Evolutionary conservation across 2,797 vertebrate genomes (phyloP).

Genomic region (Melanotaenia pygmaea): DNA sequence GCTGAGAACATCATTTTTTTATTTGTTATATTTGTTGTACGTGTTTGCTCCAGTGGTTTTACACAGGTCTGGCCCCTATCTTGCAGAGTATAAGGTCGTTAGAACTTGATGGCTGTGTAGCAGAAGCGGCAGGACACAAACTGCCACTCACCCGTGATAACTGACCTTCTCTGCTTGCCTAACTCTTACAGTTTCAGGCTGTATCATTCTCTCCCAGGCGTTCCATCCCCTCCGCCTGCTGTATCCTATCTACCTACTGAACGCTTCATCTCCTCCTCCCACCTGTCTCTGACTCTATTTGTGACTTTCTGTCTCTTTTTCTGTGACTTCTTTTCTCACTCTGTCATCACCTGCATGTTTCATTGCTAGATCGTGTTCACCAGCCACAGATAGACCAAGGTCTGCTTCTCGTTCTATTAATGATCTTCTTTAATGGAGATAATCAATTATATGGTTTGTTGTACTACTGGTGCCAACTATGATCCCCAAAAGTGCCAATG

Average conservation of each 20-base stretch:
- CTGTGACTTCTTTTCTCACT: slow-evolving; percentile 24
- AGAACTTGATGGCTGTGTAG: slow-evolving; percentile 58
- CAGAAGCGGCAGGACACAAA: slow-evolving; percentile 48
- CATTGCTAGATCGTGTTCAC: slow-evolving; percentile 52
- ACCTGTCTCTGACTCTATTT: slow-evolving; percentile 24
- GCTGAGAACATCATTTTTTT: neutral
- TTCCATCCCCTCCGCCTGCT: slow-evolving; percentile 8
- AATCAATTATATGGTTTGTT: slow-evolving; percentile 17
- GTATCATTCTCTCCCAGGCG: slow-evolving; percentile 36
- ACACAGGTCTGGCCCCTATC: slow-evolving; percentile 42
- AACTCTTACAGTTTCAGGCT: slow-evolving; percentile 25
- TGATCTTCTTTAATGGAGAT: slow-evolving; percentile 56
- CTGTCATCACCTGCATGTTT: slow-evolving; percentile 47
- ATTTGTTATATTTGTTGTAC: slow-evolving; percentile 5
- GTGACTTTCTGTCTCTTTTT: slow-evolving; percentile 24
- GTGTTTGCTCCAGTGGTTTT: slow-evolving; percentile 45
- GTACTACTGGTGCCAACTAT: slow-evolving; percentile 36
- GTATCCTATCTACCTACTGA: slow-evolving; percentile 31
- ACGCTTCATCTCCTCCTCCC: slow-evolving; percentile 38
- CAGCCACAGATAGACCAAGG: slow-evolving; percentile 33
- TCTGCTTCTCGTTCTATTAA: slow-evolving; percentile 35
- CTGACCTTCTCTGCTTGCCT: slow-evolving; percentile 27
- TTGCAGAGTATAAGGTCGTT: slow-evolving; percentile 55
- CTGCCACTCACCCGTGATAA: slow-evolving; percentile 60
- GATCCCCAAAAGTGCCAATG: slow-evolving; percentile 15